phyloP scores from a whole-genome alignment of 1,140 invertebrate species.

The Zaprionus camerounensis region DNA sequence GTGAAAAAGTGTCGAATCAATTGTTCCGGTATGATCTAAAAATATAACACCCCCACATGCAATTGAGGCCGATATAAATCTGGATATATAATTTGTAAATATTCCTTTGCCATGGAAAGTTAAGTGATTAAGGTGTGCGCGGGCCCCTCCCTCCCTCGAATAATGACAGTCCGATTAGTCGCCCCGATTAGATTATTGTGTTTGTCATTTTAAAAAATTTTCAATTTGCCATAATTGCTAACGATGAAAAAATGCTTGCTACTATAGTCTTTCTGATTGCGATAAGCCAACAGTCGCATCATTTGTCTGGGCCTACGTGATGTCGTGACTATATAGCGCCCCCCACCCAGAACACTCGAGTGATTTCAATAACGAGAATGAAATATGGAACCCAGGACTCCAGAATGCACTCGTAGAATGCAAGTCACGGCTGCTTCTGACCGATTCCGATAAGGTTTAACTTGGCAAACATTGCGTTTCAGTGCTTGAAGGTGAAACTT shows the following conservation, averaged over 20 bases:
- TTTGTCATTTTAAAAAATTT: neutral
- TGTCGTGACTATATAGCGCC: neutral
- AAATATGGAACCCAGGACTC: neutral
- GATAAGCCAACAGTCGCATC: neutral
- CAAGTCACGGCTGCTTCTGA: neutral
- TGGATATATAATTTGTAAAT: neutral
- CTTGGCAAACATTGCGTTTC: neutral
- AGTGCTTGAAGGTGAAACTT: neutral
- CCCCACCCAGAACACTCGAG: neutral
- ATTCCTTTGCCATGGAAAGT: neutral
- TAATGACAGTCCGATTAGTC: slow-evolving; percentile 3
- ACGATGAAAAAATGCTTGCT: neutral
- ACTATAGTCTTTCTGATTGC: neutral
- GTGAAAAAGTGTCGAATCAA: neutral
- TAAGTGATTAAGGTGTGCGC: neutral
- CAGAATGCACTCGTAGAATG: neutral
- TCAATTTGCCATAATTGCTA: neutral
- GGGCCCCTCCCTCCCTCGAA: neutral
- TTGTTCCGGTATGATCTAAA: neutral
- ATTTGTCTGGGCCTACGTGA: neutral
- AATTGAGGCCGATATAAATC: neutral
- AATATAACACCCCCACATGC: neutral
- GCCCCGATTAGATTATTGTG: slow-evolving; percentile 1
- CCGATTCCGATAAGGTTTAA: neutral
- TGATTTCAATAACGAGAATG: neutral